Evolutionary conservation across 2,113 vertebrate species (phyloP).

Genomic region (Limanda limanda): DNA sequence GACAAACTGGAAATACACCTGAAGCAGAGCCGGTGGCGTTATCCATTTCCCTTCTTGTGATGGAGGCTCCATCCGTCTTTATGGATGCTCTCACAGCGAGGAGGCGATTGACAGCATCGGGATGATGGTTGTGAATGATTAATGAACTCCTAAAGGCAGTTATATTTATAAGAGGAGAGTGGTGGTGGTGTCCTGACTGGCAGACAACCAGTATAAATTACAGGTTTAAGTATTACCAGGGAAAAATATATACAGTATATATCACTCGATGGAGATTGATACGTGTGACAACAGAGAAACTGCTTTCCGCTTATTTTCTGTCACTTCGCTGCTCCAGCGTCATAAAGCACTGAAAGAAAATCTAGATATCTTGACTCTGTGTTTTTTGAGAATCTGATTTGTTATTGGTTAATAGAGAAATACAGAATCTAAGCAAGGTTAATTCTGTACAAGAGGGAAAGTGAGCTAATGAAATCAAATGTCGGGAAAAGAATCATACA

Average conservation of each 20-base stretch:
- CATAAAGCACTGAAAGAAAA: background rate
- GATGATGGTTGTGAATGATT: background rate
- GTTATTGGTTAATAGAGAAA: too few relatives aligned
- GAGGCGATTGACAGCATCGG: background rate
- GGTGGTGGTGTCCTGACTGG: background rate
- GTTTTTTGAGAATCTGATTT: too few relatives aligned
- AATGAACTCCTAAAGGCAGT: background rate
- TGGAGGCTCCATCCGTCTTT: background rate
- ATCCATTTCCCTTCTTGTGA: background rate
- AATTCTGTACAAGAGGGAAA: too few relatives aligned
- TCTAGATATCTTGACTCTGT: too few relatives aligned
- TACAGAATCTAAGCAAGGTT: too few relatives aligned
- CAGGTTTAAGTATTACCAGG: background rate
- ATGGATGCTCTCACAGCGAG: background rate
- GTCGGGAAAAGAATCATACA: too few relatives aligned
- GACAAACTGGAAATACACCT: background rate
- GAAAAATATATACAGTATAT: background rate
- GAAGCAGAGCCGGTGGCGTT: background rate
- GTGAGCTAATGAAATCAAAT: too few relatives aligned
- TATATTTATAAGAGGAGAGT: background rate
- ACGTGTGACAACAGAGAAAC: background rate
- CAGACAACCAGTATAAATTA: background rate
- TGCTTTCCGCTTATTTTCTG: background rate
- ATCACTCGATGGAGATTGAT: background rate
- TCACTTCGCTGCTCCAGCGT: background rate